Conservation (phyloP, 2,888 invertebrate species). For the Tenthredo scrophulariae region DNA sequence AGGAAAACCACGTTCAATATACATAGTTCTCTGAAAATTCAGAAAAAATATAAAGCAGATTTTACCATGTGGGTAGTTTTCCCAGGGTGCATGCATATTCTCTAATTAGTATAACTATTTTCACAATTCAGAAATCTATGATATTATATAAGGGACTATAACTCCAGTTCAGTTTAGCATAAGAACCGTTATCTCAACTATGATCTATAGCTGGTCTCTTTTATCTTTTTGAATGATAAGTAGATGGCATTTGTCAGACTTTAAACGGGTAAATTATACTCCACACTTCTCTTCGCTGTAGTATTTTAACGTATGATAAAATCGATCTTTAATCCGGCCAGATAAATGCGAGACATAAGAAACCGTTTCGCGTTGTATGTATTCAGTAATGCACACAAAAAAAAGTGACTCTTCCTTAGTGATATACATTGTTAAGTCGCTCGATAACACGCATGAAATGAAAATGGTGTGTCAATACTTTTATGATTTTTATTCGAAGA, state of each 20-base stretch:
- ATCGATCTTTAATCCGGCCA: background rate
- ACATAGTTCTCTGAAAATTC: no score
- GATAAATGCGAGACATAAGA: background rate
- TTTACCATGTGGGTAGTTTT: no score
- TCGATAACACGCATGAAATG: background rate
- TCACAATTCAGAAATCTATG: no score
- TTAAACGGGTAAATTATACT: background rate
- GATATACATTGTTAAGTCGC: background rate
- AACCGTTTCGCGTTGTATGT: background rate
- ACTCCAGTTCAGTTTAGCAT: no score
- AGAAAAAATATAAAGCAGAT: no score
- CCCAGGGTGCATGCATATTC: no score
- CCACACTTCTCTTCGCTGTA: background rate
- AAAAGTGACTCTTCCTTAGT: background rate
- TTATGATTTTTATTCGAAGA: background rate
- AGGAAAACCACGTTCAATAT: no score
- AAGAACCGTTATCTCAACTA: no score
- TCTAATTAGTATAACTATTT: no score
- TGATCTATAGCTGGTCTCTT: no score
- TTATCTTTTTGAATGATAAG: background rate
- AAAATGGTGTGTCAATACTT: background rate
- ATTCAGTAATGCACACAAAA: background rate
- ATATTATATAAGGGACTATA: no score
- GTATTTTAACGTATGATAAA: background rate
- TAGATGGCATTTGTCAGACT: background rate